Conservation (phyloP, 2,888 invertebrate genomes). For the Ochlodes sylvanus region DNA sequence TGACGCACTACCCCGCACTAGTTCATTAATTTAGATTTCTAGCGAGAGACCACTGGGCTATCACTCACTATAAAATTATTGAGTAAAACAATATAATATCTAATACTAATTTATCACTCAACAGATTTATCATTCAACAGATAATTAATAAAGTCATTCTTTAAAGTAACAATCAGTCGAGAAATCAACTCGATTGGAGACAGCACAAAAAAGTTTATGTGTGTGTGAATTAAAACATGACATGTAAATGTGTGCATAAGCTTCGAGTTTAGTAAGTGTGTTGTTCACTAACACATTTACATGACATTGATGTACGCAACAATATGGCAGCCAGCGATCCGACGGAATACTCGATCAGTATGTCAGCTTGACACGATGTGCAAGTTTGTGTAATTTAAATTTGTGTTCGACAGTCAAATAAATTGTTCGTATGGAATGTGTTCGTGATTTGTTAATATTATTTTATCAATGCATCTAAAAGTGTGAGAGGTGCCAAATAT, state of each 20-base stretch:
- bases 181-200: constrained; percentile 58
- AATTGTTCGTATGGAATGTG: constrained; percentile 8
- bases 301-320: constrained; percentile 62
- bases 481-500: constrained; percentile 32
- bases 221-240: constrained; percentile 53
- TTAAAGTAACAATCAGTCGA: constrained; percentile 10
- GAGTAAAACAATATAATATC: too few species aligned
- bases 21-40: too few species aligned
- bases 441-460: background rate
- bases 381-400: constrained; percentile 39
- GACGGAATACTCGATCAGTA: constrained; percentile 70
- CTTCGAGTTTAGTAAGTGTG: constrained; percentile 47
- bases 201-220: constrained; percentile 48
- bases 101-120: too few species aligned
- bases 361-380: constrained; percentile 58
- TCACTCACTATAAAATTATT: too few species aligned
- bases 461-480: background rate
- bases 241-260: constrained; percentile 37
- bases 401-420: constrained; percentile 33
- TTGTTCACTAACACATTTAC: constrained; percentile 63
- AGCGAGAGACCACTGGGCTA: too few species aligned
- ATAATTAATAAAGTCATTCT: too few species aligned
- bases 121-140: too few species aligned
- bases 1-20: too few species aligned
- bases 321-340: constrained; percentile 56